Conservation (phyloP, 1,140 invertebrate genomes). For the Parasteatoda tepidariorum region DNA sequence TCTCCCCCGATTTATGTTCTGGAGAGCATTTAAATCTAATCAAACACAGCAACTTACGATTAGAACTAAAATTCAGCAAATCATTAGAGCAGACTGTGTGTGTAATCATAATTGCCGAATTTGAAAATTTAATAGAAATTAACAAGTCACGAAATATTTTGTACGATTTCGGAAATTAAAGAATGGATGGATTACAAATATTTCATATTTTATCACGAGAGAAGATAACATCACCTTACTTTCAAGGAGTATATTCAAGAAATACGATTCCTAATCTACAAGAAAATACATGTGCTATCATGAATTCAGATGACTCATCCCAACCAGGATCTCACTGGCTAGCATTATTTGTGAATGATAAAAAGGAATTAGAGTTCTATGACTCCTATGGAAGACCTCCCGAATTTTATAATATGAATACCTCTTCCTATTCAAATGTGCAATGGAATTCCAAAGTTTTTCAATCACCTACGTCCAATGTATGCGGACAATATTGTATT, state of each 20-base stretch:
- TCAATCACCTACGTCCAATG: neutral
- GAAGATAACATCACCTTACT: neutral
- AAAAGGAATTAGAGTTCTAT: neutral
- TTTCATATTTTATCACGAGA: neutral
- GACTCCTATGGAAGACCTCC: neutral
- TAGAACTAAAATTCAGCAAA: neutral
- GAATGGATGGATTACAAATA: neutral
- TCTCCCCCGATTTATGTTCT: neutral
- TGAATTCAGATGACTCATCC: neutral
- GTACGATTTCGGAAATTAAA: conserved; percentile 5
- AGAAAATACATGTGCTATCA: neutral
- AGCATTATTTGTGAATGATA: neutral
- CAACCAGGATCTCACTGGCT: neutral
- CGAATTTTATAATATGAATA: neutral
- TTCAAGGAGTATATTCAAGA: neutral
- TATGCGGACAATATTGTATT: conserved; percentile 3
- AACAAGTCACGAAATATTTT: neutral
- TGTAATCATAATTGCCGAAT: neutral
- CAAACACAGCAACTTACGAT: neutral
- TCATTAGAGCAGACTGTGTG: neutral
- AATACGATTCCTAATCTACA: neutral
- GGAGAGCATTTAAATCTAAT: neutral
- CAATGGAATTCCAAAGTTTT: neutral
- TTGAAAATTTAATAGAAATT: neutral
- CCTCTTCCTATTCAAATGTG: neutral